Evolutionary conservation across 2,888 invertebrate genomes (phyloP).

Genomic region (Caradrina clavipalpis): DNA sequence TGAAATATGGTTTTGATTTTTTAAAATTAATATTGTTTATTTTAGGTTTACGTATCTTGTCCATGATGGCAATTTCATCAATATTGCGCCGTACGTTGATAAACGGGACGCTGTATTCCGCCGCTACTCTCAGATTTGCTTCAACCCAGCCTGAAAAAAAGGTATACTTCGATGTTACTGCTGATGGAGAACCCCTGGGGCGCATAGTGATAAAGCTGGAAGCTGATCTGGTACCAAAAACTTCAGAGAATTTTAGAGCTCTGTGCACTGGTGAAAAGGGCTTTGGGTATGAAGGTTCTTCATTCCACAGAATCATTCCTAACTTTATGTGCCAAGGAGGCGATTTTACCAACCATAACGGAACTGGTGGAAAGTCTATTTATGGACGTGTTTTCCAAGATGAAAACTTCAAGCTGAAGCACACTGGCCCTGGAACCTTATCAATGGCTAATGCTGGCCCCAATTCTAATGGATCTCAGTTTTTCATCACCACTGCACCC

Average conservation of each 20-base stretch:
- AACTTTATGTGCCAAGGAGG: conserved; percentile 99
- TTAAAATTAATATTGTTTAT: conserved; percentile 1
- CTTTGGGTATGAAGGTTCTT: conserved; percentile 97
- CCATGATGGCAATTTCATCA: conserved; percentile 75
- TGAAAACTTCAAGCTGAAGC: conserved; percentile 98
- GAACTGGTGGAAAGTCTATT: conserved; percentile 98
- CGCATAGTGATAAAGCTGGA: conserved; percentile 97
- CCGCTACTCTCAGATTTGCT: conserved; percentile 82
- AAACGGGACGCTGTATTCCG: conserved; percentile 85
- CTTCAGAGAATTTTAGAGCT: conserved; percentile 98
- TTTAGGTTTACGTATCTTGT: conserved; percentile 18
- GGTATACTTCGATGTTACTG: conserved; percentile 97
- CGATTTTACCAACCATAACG: conserved; percentile 98
- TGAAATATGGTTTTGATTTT: not conserved
- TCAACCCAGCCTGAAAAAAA: conserved; percentile 84
- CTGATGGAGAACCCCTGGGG: conserved; percentile 95
- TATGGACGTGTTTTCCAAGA: conserved; percentile 98
- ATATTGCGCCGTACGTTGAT: conserved; percentile 80
- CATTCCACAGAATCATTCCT: conserved; percentile 97
- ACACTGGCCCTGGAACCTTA: conserved; percentile 96
- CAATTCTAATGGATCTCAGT: conserved; percentile 99
- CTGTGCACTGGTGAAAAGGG: conserved; percentile 93
- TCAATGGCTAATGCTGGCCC: conserved; percentile 99
- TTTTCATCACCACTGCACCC: conserved; percentile 98
- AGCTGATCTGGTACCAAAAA: conserved; percentile 97